These are phyloP conservation scores for Auanema sp. DNA, from an alignment of 2,888 invertebrate species.

Conservation along the genomic window DNA sequence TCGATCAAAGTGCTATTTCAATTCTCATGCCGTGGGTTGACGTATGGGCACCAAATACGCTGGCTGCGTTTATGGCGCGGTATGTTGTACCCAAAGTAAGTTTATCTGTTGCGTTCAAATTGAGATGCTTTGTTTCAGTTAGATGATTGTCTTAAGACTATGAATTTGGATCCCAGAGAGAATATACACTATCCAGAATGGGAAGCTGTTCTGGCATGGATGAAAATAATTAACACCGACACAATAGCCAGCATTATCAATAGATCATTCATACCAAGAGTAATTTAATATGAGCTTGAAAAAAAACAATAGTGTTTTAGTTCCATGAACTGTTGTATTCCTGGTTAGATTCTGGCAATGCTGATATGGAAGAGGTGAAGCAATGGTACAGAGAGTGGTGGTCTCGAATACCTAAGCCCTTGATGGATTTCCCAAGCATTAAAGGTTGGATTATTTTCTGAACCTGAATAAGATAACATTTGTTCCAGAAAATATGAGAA, in stretches of 20 bases:
- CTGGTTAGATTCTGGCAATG: slow-evolving; percentile 86
- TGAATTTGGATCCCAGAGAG: slow-evolving; percentile 46
- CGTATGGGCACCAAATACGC: slow-evolving; percentile 77
- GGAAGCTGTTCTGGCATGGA: slow-evolving; percentile 79
- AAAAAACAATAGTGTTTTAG: slow-evolving; percentile 35
- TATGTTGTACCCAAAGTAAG: slow-evolving; percentile 79
- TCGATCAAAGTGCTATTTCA: slow-evolving; percentile 84
- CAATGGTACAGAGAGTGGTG: slow-evolving; percentile 79
- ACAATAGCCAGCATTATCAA: slow-evolving; percentile 81
- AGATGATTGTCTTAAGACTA: slow-evolving; percentile 67
- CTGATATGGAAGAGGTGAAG: slow-evolving; percentile 87
- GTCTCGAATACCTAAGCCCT: slow-evolving; percentile 68
- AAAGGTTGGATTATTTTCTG: slow-evolving; percentile 39
- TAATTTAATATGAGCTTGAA: slow-evolving; percentile 18
- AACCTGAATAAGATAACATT: background rate
- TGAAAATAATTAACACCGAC: slow-evolving; percentile 78
- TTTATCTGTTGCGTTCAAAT: background rate
- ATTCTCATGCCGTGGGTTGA: slow-evolving; percentile 87
- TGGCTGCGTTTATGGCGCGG: slow-evolving; percentile 80
- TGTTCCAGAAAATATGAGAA: slow-evolving; percentile 77
- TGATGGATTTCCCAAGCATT: slow-evolving; percentile 65
- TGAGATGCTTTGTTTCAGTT: slow-evolving; percentile 68
- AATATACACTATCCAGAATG: slow-evolving; percentile 49
- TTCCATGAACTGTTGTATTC: slow-evolving; percentile 68
- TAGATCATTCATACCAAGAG: slow-evolving; percentile 86